These are phyloP conservation scores for Metopia argyrocephala DNA, from an alignment of 2,888 invertebrate genomes.

Conservation along the genomic window DNA sequence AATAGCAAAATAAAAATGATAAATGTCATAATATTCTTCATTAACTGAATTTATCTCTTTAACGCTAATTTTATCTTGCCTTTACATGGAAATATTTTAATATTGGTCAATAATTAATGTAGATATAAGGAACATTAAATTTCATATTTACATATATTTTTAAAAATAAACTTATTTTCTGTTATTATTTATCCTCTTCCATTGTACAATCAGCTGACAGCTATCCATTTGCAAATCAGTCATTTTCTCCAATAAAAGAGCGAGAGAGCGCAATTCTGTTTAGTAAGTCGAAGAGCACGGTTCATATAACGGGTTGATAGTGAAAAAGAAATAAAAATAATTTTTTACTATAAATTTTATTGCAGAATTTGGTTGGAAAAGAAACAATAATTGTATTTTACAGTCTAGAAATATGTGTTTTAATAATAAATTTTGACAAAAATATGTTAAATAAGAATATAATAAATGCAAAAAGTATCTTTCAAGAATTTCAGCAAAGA, in stretches of 20 bases:
- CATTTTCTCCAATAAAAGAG: constrained; percentile 18
- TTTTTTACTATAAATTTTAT: constrained; percentile 2
- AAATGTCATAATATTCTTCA: no score
- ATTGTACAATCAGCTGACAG: not conserved
- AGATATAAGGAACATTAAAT: no score
- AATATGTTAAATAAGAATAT: not conserved
- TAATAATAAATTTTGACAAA: constrained; percentile 2
- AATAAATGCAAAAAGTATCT: not conserved
- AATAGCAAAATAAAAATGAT: constrained; percentile 17
- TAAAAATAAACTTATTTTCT: not conserved
- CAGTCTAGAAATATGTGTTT: constrained; percentile 15
- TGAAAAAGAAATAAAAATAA: not conserved
- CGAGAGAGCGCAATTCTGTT: constrained; percentile 49
- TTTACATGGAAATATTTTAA: no score
- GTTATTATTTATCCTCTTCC: not conserved
- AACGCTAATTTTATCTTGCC: no score
- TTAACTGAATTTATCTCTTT: no score
- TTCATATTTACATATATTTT: no score
- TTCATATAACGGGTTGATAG: constrained; percentile 48
- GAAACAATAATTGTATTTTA: constrained; percentile 1
- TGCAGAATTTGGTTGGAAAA: constrained; percentile 32
- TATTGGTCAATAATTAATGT: no score
- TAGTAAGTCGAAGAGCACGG: constrained; percentile 50
- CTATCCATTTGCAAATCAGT: constrained; percentile 23
- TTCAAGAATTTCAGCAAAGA: constrained; percentile 4